A percentile compares a stretch with the other conserved stretches of the same genome.
Conservation (phyloP, 2,888 invertebrate genomes). For the Thalpophila matura region DNA sequence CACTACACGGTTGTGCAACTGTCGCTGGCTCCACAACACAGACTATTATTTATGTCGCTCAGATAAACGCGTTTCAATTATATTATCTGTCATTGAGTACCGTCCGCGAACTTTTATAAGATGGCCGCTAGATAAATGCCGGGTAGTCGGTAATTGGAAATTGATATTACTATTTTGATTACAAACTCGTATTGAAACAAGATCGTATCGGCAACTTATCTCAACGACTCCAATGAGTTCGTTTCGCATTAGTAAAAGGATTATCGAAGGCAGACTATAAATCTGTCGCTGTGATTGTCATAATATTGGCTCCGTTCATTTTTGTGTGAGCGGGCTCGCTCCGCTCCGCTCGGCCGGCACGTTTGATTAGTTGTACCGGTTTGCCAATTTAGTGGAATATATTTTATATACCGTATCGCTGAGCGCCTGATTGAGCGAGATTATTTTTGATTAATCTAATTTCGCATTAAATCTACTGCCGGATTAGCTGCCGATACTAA, state of each 20-base stretch:
- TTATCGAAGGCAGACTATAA: slow-evolving; percentile 45
- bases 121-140: slow-evolving; percentile 29
- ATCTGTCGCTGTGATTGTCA: slow-evolving; percentile 52
- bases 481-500: slow-evolving; percentile 10
- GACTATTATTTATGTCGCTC: slow-evolving; percentile 16
- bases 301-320: slow-evolving; percentile 54
- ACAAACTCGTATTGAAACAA: slow-evolving; percentile 51
- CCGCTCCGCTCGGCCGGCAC: neutral
- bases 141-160: slow-evolving; percentile 44
- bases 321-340: slow-evolving; percentile 27
- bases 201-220: slow-evolving; percentile 46
- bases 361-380: slow-evolving; percentile 34
- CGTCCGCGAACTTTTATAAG: slow-evolving; percentile 41
- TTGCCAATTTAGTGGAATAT: slow-evolving; percentile 5
- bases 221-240: slow-evolving; percentile 33
- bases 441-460: slow-evolving; percentile 29
- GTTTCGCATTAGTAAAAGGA: slow-evolving; percentile 41
- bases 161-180: slow-evolving; percentile 56
- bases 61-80: slow-evolving; percentile 51
- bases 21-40: slow-evolving; percentile 33
- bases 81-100: slow-evolving; percentile 42
- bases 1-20: slow-evolving; percentile 56
- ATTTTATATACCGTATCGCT: slow-evolving; percentile 18
- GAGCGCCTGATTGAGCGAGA: slow-evolving; percentile 23
- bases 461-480: slow-evolving; percentile 11